Conservation (phyloP, 2,888 invertebrate species). For the Cheilosia scutellata region DNA sequence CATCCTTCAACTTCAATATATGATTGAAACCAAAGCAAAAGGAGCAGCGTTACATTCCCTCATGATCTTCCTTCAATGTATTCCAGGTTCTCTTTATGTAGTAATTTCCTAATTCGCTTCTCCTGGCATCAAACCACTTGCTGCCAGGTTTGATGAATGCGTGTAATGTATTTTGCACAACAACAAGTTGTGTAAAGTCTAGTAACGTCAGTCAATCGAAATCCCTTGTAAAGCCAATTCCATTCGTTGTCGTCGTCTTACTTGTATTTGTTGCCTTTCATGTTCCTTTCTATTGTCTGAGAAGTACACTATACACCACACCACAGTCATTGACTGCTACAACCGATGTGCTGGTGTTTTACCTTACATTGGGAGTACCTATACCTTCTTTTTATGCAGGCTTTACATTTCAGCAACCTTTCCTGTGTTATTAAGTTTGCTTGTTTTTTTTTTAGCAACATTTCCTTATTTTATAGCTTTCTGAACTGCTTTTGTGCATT, state of each 20-base stretch:
- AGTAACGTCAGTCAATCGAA: conserved; percentile 28
- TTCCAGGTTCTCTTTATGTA: conserved; percentile 1
- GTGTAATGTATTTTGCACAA: conserved; percentile 33
- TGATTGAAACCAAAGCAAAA: not conserved
- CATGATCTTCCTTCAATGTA: not conserved
- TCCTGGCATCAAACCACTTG: conserved; percentile 21
- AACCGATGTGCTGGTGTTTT: conserved; percentile 32
- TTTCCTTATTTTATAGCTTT: conserved; percentile 32
- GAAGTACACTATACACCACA: not conserved
- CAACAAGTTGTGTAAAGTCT: conserved; percentile 17
- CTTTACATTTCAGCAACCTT: conserved; percentile 28
- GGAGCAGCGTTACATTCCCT: not conserved
- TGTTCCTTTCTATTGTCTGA: conserved; percentile 43
- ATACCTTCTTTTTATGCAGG: not conserved
- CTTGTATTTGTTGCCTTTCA: conserved; percentile 7
- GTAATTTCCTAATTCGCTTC: not conserved
- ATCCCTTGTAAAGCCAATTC: conserved; percentile 35
- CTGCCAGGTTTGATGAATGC: conserved; percentile 49
- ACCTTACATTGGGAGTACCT: not conserved
- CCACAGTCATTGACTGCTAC: conserved; percentile 47
- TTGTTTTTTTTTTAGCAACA: not conserved
- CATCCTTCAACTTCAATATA: too few relatives aligned
- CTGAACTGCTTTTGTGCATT: conserved; percentile 9
- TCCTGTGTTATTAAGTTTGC: conserved; percentile 23
- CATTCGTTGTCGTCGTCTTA: conserved; percentile 5